phyloP scores from a whole-genome alignment of 2,888 invertebrate species.

The Cerastoderma edule region DNA sequence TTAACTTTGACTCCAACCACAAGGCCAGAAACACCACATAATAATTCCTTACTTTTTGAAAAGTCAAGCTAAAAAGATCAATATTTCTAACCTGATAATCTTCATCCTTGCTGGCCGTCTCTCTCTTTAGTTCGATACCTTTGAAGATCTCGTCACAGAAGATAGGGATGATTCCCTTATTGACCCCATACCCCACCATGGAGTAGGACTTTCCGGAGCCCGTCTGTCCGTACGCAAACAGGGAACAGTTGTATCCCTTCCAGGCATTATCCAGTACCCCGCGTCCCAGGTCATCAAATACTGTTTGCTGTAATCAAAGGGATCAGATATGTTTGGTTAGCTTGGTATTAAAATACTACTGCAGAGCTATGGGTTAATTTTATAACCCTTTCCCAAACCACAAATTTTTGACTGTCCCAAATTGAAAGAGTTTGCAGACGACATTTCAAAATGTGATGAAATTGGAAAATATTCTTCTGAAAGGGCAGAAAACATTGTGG shows the following conservation, averaged over 20 bases:
- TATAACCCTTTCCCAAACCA: no score
- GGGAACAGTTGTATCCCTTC: slow-evolving; percentile 82
- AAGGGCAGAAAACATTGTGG: no score
- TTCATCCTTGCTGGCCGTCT: slow-evolving; percentile 64
- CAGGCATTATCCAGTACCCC: slow-evolving; percentile 82
- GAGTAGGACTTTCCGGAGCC: slow-evolving; percentile 83
- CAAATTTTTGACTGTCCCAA: no score
- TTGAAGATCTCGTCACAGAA: slow-evolving; percentile 80
- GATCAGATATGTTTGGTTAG: no score
- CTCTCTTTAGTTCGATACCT: slow-evolving; percentile 75
- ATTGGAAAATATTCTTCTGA: no score
- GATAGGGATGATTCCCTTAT: slow-evolving; percentile 81
- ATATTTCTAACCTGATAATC: slow-evolving; percentile 62
- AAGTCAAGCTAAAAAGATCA: no score
- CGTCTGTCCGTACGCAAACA: slow-evolving; percentile 83
- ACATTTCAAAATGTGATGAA: no score
- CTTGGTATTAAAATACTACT: no score
- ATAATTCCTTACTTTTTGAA: no score
- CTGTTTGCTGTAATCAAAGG: slow-evolving; percentile 67
- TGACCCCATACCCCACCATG: slow-evolving; percentile 80
- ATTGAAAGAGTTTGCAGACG: slow-evolving; percentile 10
- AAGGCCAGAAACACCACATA: no score
- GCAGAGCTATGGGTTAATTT: no score
- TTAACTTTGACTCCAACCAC: no score
- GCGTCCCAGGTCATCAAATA: slow-evolving; percentile 80